Base-by-base conservation (phyloP, 2,888 invertebrate genomes). In the Tipula lateralis region DNA sequence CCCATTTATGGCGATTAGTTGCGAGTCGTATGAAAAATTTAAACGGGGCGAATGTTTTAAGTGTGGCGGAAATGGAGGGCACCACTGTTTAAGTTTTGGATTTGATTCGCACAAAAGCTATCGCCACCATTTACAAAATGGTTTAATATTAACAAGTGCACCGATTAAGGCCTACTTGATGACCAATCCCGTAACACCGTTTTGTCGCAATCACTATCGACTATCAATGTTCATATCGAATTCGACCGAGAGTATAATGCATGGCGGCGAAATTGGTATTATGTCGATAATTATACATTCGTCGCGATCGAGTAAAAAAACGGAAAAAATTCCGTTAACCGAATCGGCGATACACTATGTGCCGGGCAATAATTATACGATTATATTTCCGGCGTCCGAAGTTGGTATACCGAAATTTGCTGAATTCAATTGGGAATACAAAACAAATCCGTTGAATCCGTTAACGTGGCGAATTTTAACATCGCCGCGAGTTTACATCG, bases 191-290 rank as follows among this genome's bases (percentile, higher is more conserved):
- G 89, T 90, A 0, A 91, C 91, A 85, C 96, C 96, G 13, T 97
- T 92, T 89, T 97, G 97, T 89, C 93, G 96, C 94, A 93, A 93
- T 4, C 96, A 97, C 88, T 97, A 96, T 88, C 93, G 94, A 88
- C 92, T 97, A 9, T 93, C 92, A 0, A 91, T 96, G 16, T 93
- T 93, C 86, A 93, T 97, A 83, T 95, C 96, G 0, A 34, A 32
- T 81, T 93, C 93, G 86, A 93, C 94, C 0, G 91, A 94, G 87
- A 96, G 95, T 87, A 89, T 91, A 84, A 89, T 91, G 2, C 95
- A 96, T 88, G 96, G 95, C 0, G 96, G 96, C 0, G 96, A 96
- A 88, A 92, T 95, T 2, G 96, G 96, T 0, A 93, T 93, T 86
- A 91, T 96, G 2, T 92, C 93, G 0, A 90, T 96, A 13, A 92